Percentiles rank a stretch among this genome's conserved stretches.
phyloP scores from a whole-genome alignment of 2,797 vertebrate genomes.

The Syngnathus acus region DNA sequence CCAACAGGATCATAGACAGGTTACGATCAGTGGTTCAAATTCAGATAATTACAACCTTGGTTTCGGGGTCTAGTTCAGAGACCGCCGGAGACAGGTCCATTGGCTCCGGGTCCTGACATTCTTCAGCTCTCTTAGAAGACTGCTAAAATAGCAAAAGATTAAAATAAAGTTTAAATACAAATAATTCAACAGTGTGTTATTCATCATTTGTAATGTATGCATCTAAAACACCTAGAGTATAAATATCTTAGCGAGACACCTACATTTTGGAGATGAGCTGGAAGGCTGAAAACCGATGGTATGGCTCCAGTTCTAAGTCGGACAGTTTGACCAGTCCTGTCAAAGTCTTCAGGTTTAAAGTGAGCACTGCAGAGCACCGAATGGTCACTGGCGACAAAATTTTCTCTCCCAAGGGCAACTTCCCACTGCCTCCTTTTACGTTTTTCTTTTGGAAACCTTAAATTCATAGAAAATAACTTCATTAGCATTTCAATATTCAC shows the following conservation, averaged over 20 bases:
- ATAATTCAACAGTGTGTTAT: background rate
- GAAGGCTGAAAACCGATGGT: constrained; percentile 20
- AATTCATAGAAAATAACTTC: background rate
- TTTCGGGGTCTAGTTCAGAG: background rate
- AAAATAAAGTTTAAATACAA: background rate
- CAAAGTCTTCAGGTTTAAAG: constrained; percentile 25
- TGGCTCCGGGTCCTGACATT: background rate
- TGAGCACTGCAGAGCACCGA: constrained; percentile 30
- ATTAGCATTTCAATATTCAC: no score
- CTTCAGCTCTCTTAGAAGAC: background rate
- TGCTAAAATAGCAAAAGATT: background rate
- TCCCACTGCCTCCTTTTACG: constrained; percentile 25
- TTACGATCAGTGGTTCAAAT: background rate
- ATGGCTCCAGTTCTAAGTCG: constrained; percentile 22
- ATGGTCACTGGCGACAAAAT: background rate
- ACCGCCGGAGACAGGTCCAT: background rate
- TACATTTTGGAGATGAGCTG: constrained; percentile 16
- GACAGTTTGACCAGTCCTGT: constrained; percentile 33
- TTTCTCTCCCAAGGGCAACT: constrained; percentile 8
- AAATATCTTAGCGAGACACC: background rate
- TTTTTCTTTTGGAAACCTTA: constrained; percentile 30
- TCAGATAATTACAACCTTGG: background rate
- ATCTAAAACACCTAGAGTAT: background rate
- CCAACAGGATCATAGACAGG: background rate
- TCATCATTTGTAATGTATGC: background rate